Evolutionary conservation across 2,888 invertebrate genomes (phyloP), one percentile per base, ranked within the genome.

Genomic region (Hypomecis atomaria): DNA sequence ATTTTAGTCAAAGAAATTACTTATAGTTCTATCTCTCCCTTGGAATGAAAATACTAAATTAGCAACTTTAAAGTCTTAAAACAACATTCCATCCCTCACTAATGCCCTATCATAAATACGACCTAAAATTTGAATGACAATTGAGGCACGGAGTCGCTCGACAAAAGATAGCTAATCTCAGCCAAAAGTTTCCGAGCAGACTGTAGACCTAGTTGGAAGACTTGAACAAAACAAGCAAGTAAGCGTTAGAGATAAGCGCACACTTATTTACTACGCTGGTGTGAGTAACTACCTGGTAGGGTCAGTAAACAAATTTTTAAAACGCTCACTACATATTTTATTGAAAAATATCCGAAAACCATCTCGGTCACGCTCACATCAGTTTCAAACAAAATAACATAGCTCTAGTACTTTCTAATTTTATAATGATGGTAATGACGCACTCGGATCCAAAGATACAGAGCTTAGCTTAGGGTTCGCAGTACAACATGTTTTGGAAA

Each of bases 161-260:
- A 54, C 54, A 43, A 43, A 54, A 34, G 42, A 53, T 53, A 59
- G 59, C 38, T 49, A 49, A 50, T 59, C 50, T 59, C 37, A 10
- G 6, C 13, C 6, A 34, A 53, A 59, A 53, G 33, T 48, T 54
- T 38, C 23, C 45, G 43, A 23, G 48, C 13, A 33, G 52, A 52
- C 62, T 42, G 62, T 50, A 52, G 42, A 47, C 53, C 42, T 11
- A 48, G 45, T 57, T 56, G 11, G 40, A 42, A 62, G 23, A 23
- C 23, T n/a, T n/a, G 23, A 23, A 62, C 62, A 57, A 62, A 62
- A 57, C 50, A 62, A 56, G 55, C 43, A 43, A 47, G 50, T 40
- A 37, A 57, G 47, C 43, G 55, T 8, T n/a, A 40, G 9, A 48
- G 50, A 56, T 57, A 62, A 62, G 52, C 52, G 52, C 62, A 47